Evolutionary conservation across 2,888 invertebrate species (phyloP).

Genomic region (Oligia strigilis): DNA sequence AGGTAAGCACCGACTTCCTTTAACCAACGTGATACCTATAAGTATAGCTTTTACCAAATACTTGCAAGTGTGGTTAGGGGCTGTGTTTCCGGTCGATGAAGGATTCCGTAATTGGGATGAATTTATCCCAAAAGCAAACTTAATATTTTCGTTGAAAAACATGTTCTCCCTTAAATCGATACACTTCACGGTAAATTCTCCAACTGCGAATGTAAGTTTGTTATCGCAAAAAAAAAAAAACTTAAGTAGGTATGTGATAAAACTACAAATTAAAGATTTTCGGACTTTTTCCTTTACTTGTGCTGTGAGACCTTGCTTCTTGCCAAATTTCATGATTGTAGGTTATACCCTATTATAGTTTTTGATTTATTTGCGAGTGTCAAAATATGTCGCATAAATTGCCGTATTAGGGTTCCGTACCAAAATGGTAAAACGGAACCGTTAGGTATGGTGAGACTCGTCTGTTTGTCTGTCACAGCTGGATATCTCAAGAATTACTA

Average conservation of each 20-base stretch:
- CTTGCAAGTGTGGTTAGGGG: background rate
- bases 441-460: too few species aligned
- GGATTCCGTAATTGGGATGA: background rate
- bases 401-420: too few species aligned
- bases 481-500: too few species aligned
- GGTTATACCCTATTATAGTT: background rate
- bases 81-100: background rate
- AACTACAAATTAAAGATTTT: background rate
- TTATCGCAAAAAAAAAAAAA: background rate
- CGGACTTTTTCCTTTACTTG: background rate
- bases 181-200: background rate
- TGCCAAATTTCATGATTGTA: background rate
- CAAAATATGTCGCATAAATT: too few species aligned
- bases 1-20: conserved; percentile 20
- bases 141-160: background rate
- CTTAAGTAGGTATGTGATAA: background rate
- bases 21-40: background rate
- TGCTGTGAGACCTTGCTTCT: background rate
- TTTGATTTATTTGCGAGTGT: background rate
- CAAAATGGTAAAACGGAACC: too few species aligned
- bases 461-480: too few species aligned
- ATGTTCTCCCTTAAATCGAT: background rate
- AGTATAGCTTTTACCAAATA: background rate
- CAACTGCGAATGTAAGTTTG: background rate
- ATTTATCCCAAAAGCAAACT: background rate